Base-by-base conservation (phyloP, 2,888 invertebrate genomes). In the Pachliopta kotzebuea region DNA sequence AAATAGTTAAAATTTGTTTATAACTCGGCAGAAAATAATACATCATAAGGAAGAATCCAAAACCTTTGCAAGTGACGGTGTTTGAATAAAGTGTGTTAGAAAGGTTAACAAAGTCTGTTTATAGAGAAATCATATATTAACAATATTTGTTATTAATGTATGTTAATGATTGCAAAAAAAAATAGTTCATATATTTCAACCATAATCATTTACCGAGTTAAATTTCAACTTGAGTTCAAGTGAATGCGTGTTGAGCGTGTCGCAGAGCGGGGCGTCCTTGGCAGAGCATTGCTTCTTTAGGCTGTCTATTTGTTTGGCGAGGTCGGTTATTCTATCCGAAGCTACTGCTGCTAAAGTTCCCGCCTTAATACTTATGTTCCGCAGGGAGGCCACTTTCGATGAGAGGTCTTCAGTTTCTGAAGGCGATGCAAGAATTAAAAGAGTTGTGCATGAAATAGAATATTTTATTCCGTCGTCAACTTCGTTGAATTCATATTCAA, bases 191-290 rank as follows among this genome's bases (percentile, higher is more conserved):
- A 45, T n/a, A n/a, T n/a, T n/a, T n/a, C n/a, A n/a, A 1, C 45
- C 18, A 45, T 45, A 45, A 2, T 18, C 18, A n/a, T 2, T 50
- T 76, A 95, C 95, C 88, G 93, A 90, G 71, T 94, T 94, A 70
- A 94, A 92, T 57, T 92, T 91, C 74, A 95, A 92, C 65, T 92
- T 90, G 65, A 95, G 88, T 69, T 95, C 94, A 70, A 96, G 92
- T 52, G 95, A 95, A 68, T 94, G 90, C 61, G 95, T 93, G 77
- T 96, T 94, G 70, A 96, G 88, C 18, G 96, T 95, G 71, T 96
- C 96, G 80, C 96, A 96, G 0, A 96, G 92, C 54, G 95, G 93
- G 31, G 94, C 92, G 84, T 96, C 96, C 74, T 94, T 93, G 62
- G 91, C 84, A 58, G 92, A 90, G 80, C 96, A 96, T 74, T 95